Evolutionary conservation across 2,113 vertebrate species (phyloP), one percentile per base, ranked within the genome.

Genomic region (Pygoscelis antarcticus): DNA sequence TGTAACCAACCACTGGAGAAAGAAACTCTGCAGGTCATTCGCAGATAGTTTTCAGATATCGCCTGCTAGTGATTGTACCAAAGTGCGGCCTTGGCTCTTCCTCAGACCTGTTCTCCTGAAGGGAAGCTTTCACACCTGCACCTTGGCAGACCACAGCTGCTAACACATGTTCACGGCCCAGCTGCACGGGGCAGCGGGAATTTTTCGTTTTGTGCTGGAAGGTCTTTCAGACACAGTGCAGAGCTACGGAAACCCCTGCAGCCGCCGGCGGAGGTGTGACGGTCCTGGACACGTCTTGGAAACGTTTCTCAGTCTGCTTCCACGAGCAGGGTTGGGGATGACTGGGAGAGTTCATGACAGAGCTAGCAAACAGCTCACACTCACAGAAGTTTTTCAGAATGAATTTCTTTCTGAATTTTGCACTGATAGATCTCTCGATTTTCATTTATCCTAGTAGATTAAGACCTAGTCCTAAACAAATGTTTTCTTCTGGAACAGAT

Each of bases 21-120:
- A 25, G 12, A 74, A n/a, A 51, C 25, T 32, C 46, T 15, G 42
- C 57, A 76, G 69, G 23, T 38, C 8, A 8, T 23, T 40, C 12
- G 5, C 18, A n/a, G 78, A 10, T 0, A 15, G 46, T 32, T 30
- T 80, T 62, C 78, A 20, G 46, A 0, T 52, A 16, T 38, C 1
- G 4, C 32, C 51, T 0, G 0, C 51, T 34, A 20, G 25, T 3
- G 8, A 40, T 15, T 29, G 14, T 18, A 27, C 36, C 52, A 7
- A 61, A 68, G 17, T 1, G 1, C 2, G 3, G 20, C 44, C 32
- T 52, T 62, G 42, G 64, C 38, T 78, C 34, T 62, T 58, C 26
- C 44, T 57, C 34, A 15, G 78, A 68, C 12, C 14, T 36, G 6
- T 32, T 57, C 51, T 76, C 29, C 77, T 70, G 51, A 40, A 55